Percentiles rank a stretch among this genome's conserved stretches.
Conservation (phyloP, 2,113 vertebrate genomes). For the Halichoeres trimaculatus region DNA sequence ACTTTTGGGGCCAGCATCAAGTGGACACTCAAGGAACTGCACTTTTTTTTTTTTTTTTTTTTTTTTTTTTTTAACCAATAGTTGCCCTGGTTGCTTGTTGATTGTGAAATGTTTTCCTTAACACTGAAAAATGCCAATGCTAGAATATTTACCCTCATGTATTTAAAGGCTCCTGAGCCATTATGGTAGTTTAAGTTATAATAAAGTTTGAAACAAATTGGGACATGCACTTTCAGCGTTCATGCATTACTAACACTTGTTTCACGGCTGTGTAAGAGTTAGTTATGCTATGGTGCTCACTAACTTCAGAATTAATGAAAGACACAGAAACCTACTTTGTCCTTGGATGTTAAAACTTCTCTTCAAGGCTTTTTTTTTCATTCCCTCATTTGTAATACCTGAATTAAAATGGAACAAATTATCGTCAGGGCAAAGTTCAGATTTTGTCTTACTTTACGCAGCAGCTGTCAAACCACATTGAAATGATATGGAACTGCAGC, state of each 20-base stretch:
- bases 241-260: not conserved
- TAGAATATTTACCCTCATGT: too few relatives aligned
- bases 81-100: too few relatives aligned
- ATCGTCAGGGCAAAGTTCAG: conserved; percentile 68
- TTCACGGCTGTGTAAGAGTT: not conserved
- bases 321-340: conserved; percentile 50
- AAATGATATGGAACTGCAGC: conserved; percentile 45
- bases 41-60: too few relatives aligned
- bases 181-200: too few relatives aligned
- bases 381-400: conserved; percentile 62
- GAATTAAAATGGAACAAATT: conserved; percentile 76
- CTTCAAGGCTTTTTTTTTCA: conserved; percentile 49
- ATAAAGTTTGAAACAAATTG: not conserved
- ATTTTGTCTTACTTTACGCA: conserved; percentile 68
- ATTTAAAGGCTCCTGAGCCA: too few relatives aligned
- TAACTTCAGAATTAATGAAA: conserved; percentile 53
- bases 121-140: too few relatives aligned
- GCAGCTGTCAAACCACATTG: conserved; percentile 58
- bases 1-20: too few relatives aligned
- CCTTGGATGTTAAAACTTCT: conserved; percentile 48
- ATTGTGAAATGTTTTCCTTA: too few relatives aligned
- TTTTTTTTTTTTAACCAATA: too few relatives aligned
- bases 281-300: conserved; percentile 30
- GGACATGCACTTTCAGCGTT: not conserved
- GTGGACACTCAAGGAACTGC: too few relatives aligned